These are phyloP conservation scores for Drosophila ohnishii DNA, from an alignment of 1,140 invertebrate species.

Conservation along the genomic window DNA sequence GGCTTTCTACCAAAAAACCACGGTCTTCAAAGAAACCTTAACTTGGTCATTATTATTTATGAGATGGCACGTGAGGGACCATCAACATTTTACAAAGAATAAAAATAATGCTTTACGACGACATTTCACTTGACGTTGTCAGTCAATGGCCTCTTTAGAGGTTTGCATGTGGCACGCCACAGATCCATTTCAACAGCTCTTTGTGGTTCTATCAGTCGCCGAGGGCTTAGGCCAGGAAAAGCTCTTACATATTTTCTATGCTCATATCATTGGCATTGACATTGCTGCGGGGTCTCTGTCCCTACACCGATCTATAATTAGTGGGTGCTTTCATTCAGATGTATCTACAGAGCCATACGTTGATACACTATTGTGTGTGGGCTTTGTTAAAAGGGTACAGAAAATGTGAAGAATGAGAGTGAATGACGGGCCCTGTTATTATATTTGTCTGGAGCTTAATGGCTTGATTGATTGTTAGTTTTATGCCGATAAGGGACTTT, in stretches of 20 bases:
- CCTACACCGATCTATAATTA: slow-evolving; percentile 52
- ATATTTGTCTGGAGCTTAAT: slow-evolving; percentile 48
- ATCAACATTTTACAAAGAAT: slow-evolving; percentile 1
- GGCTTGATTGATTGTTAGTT: slow-evolving; percentile 52
- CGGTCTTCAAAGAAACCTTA: neutral
- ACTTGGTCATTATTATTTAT: slow-evolving; percentile 7
- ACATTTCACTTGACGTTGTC: slow-evolving; percentile 23
- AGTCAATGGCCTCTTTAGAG: slow-evolving; percentile 49
- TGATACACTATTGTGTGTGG: slow-evolving; percentile 6
- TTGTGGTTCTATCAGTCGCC: slow-evolving; percentile 14
- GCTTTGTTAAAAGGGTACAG: slow-evolving; percentile 3
- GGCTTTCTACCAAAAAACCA: neutral
- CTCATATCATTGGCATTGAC: slow-evolving; percentile 64
- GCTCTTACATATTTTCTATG: slow-evolving; percentile 15
- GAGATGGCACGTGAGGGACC: neutral
- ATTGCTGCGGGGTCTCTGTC: slow-evolving; percentile 32
- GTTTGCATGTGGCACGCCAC: slow-evolving; percentile 64
- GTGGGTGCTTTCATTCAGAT: slow-evolving; percentile 27
- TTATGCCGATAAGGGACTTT: slow-evolving; percentile 37
- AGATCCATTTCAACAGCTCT: slow-evolving; percentile 41
- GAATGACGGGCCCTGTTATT: slow-evolving; percentile 20
- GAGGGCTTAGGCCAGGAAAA: slow-evolving; percentile 5
- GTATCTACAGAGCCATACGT: slow-evolving; percentile 20
- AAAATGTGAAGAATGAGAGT: slow-evolving; percentile 8
- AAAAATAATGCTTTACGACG: neutral